Conservation (phyloP, 2,888 invertebrate species). For the Amaurobius ferox region DNA sequence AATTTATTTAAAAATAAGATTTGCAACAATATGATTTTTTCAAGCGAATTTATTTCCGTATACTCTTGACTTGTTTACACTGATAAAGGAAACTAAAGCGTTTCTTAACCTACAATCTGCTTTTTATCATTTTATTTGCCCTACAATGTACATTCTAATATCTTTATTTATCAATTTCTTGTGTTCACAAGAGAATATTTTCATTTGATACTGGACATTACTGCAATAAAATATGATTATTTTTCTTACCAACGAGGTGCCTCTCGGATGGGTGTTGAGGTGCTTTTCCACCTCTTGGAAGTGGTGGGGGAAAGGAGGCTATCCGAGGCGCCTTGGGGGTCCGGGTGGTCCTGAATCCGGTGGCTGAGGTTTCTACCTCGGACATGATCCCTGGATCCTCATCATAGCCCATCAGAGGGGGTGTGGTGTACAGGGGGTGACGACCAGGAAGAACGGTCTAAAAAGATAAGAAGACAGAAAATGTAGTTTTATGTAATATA, state of each 20-base stretch:
- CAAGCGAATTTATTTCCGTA: too few species aligned
- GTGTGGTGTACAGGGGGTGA: conserved; percentile 56
- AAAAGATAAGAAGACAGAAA: background rate
- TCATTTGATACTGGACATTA: too few species aligned
- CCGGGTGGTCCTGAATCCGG: conserved; percentile 86
- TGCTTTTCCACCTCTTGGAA: conserved; percentile 33
- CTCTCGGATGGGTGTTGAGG: conserved; percentile 34
- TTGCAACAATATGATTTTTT: too few species aligned
- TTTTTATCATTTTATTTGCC: too few species aligned
- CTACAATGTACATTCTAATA: too few species aligned
- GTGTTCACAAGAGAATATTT: too few species aligned
- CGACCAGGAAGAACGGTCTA: conserved; percentile 50
- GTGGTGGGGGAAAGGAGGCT: conserved; percentile 61
- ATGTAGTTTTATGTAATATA: background rate
- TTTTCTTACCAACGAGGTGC: conserved; percentile 34
- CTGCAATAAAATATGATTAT: background rate
- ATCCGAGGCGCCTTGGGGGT: conserved; percentile 83
- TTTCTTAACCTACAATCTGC: too few species aligned
- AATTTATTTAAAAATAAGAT: too few species aligned
- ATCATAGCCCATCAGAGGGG: conserved; percentile 80
- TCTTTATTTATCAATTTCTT: too few species aligned
- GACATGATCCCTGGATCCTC: conserved; percentile 98
- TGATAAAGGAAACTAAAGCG: too few species aligned
- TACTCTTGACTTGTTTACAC: too few species aligned
- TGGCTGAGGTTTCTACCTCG: conserved; percentile 94